Percentiles rank a stretch among this genome's conserved stretches.
phyloP scores from a whole-genome alignment of 2,797 vertebrate species.

The Takifugu rubripes region DNA sequence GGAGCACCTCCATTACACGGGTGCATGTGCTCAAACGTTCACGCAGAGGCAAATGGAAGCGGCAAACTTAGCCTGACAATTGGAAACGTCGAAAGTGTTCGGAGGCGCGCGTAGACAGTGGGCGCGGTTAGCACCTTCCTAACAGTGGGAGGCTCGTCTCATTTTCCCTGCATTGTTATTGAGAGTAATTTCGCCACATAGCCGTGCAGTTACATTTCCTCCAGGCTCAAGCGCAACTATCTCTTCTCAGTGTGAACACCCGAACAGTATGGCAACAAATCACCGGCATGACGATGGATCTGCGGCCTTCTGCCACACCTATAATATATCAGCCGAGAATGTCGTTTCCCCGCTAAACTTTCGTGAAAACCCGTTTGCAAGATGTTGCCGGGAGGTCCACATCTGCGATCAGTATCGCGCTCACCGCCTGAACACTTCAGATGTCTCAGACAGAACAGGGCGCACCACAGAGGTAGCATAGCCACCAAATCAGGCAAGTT shows the following conservation, averaged over 20 bases:
- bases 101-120: not conserved
- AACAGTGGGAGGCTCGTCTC: conserved; percentile 33
- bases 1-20: conserved; percentile 22
- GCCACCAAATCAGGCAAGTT: conserved; percentile 7
- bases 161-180: conserved; percentile 28
- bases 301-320: conserved; percentile 4
- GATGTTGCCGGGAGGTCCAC: conserved; percentile 6
- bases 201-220: conserved; percentile 32
- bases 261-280: conserved; percentile 24
- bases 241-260: conserved; percentile 35
- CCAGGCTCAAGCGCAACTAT: conserved; percentile 25
- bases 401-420: too few species aligned
- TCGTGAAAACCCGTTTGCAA: not conserved
- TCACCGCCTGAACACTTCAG: not conserved
- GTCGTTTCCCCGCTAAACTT: not conserved
- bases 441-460: not conserved
- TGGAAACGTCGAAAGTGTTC: not conserved
- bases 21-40: not conserved
- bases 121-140: conserved; percentile 4
- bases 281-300: conserved; percentile 9
- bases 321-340: conserved; percentile 6
- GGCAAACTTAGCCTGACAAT: not conserved
- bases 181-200: conserved; percentile 28
- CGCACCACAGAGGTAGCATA: not conserved
- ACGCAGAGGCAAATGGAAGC: not conserved